Base-by-base conservation (phyloP, 2,888 invertebrate genomes). In the Rhaphigaster nebulosa region DNA sequence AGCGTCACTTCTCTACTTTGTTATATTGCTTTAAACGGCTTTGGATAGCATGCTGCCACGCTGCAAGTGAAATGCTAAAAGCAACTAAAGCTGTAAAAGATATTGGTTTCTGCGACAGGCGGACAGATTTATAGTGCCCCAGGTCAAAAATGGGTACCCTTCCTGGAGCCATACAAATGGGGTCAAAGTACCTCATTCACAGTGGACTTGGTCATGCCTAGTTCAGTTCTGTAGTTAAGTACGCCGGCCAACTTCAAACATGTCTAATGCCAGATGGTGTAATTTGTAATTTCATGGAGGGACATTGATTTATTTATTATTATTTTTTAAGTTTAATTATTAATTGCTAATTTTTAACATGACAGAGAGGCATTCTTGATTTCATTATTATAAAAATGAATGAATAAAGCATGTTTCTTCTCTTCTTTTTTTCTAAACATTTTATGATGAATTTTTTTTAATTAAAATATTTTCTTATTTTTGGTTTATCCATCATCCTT, bases 61-160 rank as follows among this genome's bases (percentile, higher is more conserved):
- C 70, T 38, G 70, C 70, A 76, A 76, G 70, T 76, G 70, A 76
- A 38, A 23, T 76, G 6, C 70, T 76, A 76, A 76, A 76, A 76
- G 70, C 34, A 76, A 76, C 38, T 76, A 76, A 76, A 76, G 34
- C 70, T 20, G 23, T 76, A 76, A 38, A 38, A 76, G 70, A 76
- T 38, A 76, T 76, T 76, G 70, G 34, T 76, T 76, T 84, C 84
- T 84, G 45, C n/a, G 45, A 84, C 84, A 84, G 80, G 4, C n/a
- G 26, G 84, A n/a, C 45, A 84, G 84, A 84, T 84, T 84, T 84
- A 84, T 84, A 12, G 84, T 41, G 4, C 4, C n/a, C 15, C 84
- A 84, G 84, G 84, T 84, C 84, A 84, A 45, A 84, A 84, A n/a
- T 45, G n/a, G 84, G 70, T 76, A 76, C 70, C 70, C 23, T 70